These are phyloP conservation scores for Platyura marginata DNA, from an alignment of 1,140 invertebrate species.

Conservation along the genomic window DNA sequence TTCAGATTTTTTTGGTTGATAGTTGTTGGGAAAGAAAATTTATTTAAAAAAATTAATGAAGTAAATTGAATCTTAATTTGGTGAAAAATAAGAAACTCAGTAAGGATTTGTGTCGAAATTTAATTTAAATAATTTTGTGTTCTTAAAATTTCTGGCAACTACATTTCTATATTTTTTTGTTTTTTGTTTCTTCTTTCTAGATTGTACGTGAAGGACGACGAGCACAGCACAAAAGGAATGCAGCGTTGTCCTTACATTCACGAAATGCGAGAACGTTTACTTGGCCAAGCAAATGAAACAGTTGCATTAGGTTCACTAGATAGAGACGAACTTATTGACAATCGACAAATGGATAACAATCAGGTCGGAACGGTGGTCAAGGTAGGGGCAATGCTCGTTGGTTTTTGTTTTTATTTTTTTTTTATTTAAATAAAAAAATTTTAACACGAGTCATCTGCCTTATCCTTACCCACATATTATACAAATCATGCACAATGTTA, in stretches of 20 bases:
- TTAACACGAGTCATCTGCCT: not conserved
- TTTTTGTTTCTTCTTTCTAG: too few species aligned
- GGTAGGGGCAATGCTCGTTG: slow-evolving; percentile 30
- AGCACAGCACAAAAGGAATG: slow-evolving; percentile 32
- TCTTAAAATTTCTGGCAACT: too few species aligned
- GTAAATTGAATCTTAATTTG: too few species aligned
- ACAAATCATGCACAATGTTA: not conserved
- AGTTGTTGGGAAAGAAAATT: too few species aligned
- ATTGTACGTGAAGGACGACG: too few species aligned
- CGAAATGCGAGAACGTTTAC: slow-evolving; percentile 76
- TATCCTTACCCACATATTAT: not conserved
- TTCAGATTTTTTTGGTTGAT: too few species aligned
- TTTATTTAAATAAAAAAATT: slow-evolving; percentile 1
- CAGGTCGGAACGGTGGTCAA: slow-evolving; percentile 71
- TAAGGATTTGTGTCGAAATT: too few species aligned
- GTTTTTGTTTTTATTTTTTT: slow-evolving; percentile 2
- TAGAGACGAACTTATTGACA: slow-evolving; percentile 30
- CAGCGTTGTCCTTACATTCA: slow-evolving; percentile 77
- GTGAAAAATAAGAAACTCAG: too few species aligned
- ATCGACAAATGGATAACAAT: slow-evolving; percentile 35
- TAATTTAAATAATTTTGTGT: too few species aligned
- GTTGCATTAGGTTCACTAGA: slow-evolving; percentile 28
- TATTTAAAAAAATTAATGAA: too few species aligned
- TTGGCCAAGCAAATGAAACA: slow-evolving; percentile 32
- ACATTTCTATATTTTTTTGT: too few species aligned